Base-by-base conservation (phyloP, 1,140 invertebrate species). In the Nixonia krombeini region DNA sequence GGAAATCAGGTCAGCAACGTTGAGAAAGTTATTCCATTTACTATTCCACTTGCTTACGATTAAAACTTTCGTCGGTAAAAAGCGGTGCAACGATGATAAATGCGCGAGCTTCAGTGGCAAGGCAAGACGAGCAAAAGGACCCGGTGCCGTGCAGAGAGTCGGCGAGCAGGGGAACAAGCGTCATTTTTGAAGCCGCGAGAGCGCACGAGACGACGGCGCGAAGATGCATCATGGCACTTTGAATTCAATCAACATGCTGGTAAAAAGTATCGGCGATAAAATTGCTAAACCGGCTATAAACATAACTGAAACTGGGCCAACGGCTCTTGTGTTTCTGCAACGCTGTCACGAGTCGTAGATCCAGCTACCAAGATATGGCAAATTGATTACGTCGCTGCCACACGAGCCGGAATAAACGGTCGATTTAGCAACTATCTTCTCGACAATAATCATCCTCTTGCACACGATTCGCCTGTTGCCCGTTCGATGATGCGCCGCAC, bases 361-460 rank as follows among this genome's bases (percentile, higher is more conserved):
- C 53, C 53, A 47, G 44, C 53, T 47, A 47, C 31, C 25, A 16
- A 57, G 53, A 57, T 57, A 57, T 47, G 26, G 25, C 44, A 57
- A 44, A 57, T 57, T 57, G 53, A 57, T 57, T 47, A 47, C 53
- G 37, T 41, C 44, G 33, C 28, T 52, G 45, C 50, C 56, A 50
- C 59, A 37, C 44, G 28, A 41, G 50, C 21, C 9, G 23, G 61
- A 74, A 70, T 51, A 59, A 66, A 49, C 64, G 61, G 41, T 62
- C 51, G 61, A 65, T 57, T 41, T 62, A 40, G 47, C 51, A 50
- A 72, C 57, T 52, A 69, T 37, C 49, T 41, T 62, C 52, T 31
- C 13, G 62, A 70, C 68, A 58, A 73, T 73, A 58, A 64, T 58
- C 1, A n/a, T 46, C 52, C 44, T 49, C 35, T 64, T 64, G 51